Percentiles rank a stretch among this genome's conserved stretches.
These are phyloP conservation scores for Trichonephila inaurata DNA, from an alignment of 1,140 invertebrate genomes.

Conservation along the genomic window DNA sequence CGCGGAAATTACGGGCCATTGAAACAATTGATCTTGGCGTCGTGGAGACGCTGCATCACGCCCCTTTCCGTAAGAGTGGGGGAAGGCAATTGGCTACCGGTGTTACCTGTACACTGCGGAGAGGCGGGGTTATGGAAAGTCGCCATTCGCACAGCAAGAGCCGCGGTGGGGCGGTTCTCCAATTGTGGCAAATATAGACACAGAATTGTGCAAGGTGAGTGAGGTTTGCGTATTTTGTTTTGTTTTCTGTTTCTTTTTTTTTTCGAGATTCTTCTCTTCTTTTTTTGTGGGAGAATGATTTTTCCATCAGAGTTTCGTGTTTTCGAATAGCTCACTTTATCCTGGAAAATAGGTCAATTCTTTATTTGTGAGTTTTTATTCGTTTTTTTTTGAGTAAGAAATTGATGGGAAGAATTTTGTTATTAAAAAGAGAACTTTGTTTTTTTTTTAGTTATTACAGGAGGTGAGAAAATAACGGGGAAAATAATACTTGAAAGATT, in stretches of 20 bases:
- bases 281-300: constrained; percentile 26
- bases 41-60: constrained; percentile 54
- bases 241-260: neutral
- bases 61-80: constrained; percentile 47
- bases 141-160: constrained; percentile 56
- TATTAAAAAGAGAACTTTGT: neutral
- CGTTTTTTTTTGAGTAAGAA: neutral
- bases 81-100: constrained; percentile 70
- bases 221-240: constrained; percentile 51
- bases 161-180: constrained; percentile 5
- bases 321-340: neutral
- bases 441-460: too few species aligned
- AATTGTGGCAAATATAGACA: constrained; percentile 36
- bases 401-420: neutral
- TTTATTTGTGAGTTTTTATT: neutral
- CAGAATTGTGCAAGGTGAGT: constrained; percentile 29
- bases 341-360: neutral
- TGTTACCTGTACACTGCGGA: constrained; percentile 61
- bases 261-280: neutral
- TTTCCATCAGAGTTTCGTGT: constrained; percentile 10
- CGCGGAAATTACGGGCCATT: constrained; percentile 67
- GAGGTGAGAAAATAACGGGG: neutral
- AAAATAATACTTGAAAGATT: neutral
- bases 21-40: constrained; percentile 74
- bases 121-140: constrained; percentile 48